Base-by-base conservation (phyloP, 64 coral and sea anemone genomes). In the Anthopleura sola region DNA sequence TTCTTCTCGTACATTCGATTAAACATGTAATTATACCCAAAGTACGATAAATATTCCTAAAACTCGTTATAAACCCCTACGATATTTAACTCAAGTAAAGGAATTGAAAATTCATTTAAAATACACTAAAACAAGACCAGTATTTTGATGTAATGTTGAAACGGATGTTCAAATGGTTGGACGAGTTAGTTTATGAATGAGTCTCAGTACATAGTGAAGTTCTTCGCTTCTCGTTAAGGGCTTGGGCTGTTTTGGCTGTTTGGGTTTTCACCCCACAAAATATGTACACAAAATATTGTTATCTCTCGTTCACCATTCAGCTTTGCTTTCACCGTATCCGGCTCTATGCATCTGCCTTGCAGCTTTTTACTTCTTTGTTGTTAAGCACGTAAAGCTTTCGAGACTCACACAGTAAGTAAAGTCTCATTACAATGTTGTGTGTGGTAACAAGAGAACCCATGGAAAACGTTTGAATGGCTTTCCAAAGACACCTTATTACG, bases 341-440 rank as follows among this genome's bases (percentile, higher is more conserved):
- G 78, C 38, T 81, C 19, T 81, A 48, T 81, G 78, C 78, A 81
- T 81, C 38, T 81, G 78, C 18, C 78, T 48, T 81, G 49, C 38
- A 81, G 78, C 38, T 81, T 53, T 81, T 81, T 81, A 15, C 31
- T 71, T 81, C 78, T 81, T 81, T 81, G 78, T 81, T 81, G 37
- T 48, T 37, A 81, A n/a, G 66, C 66, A 81, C 78, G 78, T 48
- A 24, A 53, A 81, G 78, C 78, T 81, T 46, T 81, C 49, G 39
- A 53, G 78, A 71, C 66, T 32, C 34, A 71, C 66, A 71, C 20
- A 36, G 66, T 71, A 71, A 71, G 66, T 71, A 33, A 71, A 71
- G 13, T 29, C 26, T 71, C 66, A 71, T 71, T 71, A 71, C 66
- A 71, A 34, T 71, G 66, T 71, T 71, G 13, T 31, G 66, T 71